phyloP scores from a whole-genome alignment of 2,888 invertebrate genomes.

The Brachypalpus laphriformis region DNA sequence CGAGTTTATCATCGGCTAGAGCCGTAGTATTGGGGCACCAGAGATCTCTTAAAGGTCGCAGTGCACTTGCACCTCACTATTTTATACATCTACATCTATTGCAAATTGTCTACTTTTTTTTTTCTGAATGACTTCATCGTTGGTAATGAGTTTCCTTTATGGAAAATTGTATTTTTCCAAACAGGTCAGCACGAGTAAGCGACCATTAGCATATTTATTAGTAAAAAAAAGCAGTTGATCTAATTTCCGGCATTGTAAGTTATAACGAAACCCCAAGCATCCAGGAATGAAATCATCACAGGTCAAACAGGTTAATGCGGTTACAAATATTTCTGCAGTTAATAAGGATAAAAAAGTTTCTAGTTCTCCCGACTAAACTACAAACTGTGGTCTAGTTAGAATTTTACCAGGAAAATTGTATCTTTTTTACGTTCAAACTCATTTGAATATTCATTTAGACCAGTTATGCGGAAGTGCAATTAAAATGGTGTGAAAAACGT shows the following conservation, averaged over 20 bases:
- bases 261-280: constrained; percentile 17
- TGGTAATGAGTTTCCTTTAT: background rate
- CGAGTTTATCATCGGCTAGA: no score
- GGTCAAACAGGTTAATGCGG: constrained; percentile 19
- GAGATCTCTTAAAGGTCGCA: no score
- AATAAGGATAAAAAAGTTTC: constrained; percentile 8
- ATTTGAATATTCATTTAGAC: constrained; percentile 61
- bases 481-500: constrained; percentile 36
- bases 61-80: no score
- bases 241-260: constrained; percentile 32
- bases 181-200: background rate
- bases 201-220: background rate
- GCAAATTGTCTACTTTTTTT: no score
- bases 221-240: constrained; percentile 2
- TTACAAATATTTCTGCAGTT: background rate
- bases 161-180: background rate
- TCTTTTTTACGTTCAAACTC: background rate
- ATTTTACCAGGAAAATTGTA: constrained; percentile 29
- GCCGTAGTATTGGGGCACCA: no score
- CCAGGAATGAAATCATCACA: constrained; percentile 33
- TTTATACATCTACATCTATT: no score
- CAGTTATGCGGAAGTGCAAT: constrained; percentile 59
- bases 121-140: background rate
- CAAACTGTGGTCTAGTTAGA: constrained; percentile 19
- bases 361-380: background rate